Conservation (phyloP, 2,113 vertebrate species). For the Ailuropoda melanoleuca region DNA sequence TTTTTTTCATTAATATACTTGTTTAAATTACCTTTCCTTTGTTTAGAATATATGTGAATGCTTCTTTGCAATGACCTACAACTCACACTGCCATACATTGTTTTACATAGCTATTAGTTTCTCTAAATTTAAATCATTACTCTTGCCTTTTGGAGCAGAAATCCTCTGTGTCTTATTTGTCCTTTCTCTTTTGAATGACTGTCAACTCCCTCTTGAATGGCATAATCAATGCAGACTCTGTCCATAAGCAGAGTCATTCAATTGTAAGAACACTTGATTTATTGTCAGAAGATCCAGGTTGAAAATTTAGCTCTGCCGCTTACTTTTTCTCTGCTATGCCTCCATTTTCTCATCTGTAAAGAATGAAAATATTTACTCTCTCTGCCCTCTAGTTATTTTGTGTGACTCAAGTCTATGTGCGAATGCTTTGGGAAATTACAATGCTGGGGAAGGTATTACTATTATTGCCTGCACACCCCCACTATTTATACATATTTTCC, state of each 20-base stretch:
- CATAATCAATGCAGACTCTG: constrained; percentile 3
- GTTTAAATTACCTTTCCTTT: neutral
- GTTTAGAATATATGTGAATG: neutral
- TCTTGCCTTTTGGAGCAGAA: neutral
- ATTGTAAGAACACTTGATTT: neutral
- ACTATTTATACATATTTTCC: constrained; percentile 36
- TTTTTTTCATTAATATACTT: neutral
- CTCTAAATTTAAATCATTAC: neutral
- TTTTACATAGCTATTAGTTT: neutral
- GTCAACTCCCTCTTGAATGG: constrained; percentile 29
- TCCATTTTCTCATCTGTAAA: neutral
- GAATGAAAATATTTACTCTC: neutral
- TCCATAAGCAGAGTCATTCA: constrained; percentile 10
- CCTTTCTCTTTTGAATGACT: constrained; percentile 15
- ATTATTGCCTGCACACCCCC: neutral
- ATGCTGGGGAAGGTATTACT: neutral
- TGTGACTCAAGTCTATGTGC: neutral
- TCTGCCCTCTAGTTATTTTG: neutral
- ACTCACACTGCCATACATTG: neutral
- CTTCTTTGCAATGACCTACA: neutral
- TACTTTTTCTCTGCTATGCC: neutral
- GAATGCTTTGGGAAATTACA: neutral
- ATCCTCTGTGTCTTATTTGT: neutral
- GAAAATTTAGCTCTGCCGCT: neutral
- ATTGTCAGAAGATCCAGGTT: neutral